These are phyloP conservation scores for Plagodis pulveraria DNA, from an alignment of 2,888 invertebrate genomes.

Conservation along the genomic window DNA sequence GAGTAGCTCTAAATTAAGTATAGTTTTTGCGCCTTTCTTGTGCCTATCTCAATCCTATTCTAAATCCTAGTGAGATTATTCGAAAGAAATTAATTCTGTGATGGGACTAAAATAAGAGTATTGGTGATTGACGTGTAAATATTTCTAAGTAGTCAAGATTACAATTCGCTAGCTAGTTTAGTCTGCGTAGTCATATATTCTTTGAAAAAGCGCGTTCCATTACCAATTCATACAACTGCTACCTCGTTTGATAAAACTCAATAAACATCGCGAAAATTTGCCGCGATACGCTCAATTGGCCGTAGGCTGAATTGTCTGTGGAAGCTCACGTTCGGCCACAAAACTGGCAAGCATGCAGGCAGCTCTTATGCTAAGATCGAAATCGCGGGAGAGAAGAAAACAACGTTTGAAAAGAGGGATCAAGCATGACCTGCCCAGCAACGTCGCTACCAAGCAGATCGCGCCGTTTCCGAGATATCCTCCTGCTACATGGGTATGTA, in stretches of 20 bases:
- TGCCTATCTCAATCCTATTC: slow-evolving; percentile 77
- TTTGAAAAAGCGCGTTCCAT: slow-evolving; percentile 28
- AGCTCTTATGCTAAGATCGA: slow-evolving; percentile 95
- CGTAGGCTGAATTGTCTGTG: slow-evolving; percentile 54
- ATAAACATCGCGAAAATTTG: slow-evolving; percentile 19
- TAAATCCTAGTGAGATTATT: slow-evolving; percentile 70
- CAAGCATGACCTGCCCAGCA: slow-evolving; percentile 92
- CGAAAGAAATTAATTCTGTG: slow-evolving; percentile 69
- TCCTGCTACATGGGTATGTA: slow-evolving; percentile 89
- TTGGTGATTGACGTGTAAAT: slow-evolving; percentile 63
- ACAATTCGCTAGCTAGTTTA: slow-evolving; percentile 58
- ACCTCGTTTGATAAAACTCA: slow-evolving; percentile 23
- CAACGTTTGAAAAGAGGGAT: slow-evolving; percentile 89
- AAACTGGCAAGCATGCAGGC: slow-evolving; percentile 94
- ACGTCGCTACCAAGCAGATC: slow-evolving; percentile 94
- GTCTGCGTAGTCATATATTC: slow-evolving; percentile 41
- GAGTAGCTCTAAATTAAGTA: slow-evolving; percentile 62
- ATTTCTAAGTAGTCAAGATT: slow-evolving; percentile 35
- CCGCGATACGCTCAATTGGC: slow-evolving; percentile 39
- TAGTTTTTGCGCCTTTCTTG: slow-evolving; percentile 77
- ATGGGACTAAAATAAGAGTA: slow-evolving; percentile 68
- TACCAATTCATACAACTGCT: slow-evolving; percentile 36
- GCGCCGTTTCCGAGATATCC: slow-evolving; percentile 95
- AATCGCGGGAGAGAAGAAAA: slow-evolving; percentile 94
- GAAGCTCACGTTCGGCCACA: slow-evolving; percentile 65